phyloP scores from a whole-genome alignment of 2,113 vertebrate genomes.

The Bostrychus sinensis region DNA sequence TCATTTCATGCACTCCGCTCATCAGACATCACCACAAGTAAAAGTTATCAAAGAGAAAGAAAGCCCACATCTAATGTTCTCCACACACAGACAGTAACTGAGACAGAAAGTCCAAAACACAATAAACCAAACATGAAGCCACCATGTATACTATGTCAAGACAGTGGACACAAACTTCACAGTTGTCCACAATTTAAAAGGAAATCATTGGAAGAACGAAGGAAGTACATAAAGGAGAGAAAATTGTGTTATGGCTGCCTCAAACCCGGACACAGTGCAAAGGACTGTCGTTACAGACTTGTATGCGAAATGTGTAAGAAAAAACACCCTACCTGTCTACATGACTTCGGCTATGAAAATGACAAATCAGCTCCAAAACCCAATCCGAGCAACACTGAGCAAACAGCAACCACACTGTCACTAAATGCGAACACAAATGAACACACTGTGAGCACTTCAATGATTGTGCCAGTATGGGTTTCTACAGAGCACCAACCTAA shows the following conservation, averaged over 20 bases:
- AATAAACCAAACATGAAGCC: not conserved
- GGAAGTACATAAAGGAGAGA: slow-evolving; percentile 11
- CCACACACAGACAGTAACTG: not conserved
- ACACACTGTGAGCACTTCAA: not conserved
- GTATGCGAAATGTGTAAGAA: not conserved
- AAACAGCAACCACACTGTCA: not conserved
- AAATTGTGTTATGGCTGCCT: slow-evolving; percentile 14
- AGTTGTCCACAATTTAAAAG: slow-evolving; percentile 13
- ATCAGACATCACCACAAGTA: not conserved
- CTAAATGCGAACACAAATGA: not conserved
- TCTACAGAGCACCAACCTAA: not conserved
- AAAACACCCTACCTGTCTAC: too few species aligned
- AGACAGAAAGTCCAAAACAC: not conserved
- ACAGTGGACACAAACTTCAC: not conserved
- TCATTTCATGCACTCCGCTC: slow-evolving; percentile 10
- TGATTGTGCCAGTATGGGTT: not conserved
- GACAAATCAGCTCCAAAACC: too few species aligned
- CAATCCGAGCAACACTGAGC: too few species aligned
- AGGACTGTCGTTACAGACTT: not conserved
- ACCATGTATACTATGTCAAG: slow-evolving; percentile 12
- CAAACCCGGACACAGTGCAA: not conserved
- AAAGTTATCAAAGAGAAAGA: not conserved
- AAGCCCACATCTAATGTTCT: not conserved
- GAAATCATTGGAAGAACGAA: not conserved
- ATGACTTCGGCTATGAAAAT: too few species aligned